A percentile compares a stretch with the other conserved stretches of the same genome.
Evolutionary conservation across 2,797 vertebrate genomes (phyloP).

Genomic region (Platyrinchus mystaceus): DNA sequence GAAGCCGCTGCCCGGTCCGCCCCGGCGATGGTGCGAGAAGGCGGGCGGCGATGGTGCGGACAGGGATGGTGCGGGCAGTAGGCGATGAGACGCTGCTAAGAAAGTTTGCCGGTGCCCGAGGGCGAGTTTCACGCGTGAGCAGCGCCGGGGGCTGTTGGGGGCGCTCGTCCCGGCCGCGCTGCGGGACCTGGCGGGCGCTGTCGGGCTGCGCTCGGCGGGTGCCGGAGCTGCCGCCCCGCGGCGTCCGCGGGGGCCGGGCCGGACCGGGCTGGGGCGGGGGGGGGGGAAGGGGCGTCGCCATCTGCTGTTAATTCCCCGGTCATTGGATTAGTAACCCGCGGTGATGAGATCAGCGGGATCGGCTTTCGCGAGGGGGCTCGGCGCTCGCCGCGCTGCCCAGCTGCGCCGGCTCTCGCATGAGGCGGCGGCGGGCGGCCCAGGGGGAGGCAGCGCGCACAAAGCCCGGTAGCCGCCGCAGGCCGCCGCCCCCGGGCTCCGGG

Average conservation of each 20-base stretch:
- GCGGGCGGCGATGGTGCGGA: neutral
- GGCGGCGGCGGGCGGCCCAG: conserved; percentile 34
- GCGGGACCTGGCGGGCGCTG: neutral
- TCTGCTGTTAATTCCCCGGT: conserved; percentile 76
- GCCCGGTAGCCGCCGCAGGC: conserved; percentile 24
- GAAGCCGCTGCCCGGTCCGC: neutral
- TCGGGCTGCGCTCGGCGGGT: neutral
- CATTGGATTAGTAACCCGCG: conserved; percentile 79
- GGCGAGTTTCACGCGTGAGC: neutral
- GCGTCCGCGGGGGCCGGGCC: neutral
- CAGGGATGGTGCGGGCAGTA: neutral
- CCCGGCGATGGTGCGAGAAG: neutral
- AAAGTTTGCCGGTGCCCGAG: neutral
- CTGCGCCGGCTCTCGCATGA: conserved; percentile 63
- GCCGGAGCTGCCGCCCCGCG: neutral
- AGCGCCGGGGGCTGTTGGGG: no score
- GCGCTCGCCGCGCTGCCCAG: conserved; percentile 54
- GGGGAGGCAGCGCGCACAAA: conserved; percentile 44
- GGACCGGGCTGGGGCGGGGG: neutral
- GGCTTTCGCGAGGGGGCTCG: conserved; percentile 77
- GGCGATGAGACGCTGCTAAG: neutral
- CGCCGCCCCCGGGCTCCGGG: conserved; percentile 2
- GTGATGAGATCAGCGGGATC: conserved; percentile 83
- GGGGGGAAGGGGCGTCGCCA: conserved; percentile 77
- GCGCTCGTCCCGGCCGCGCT: neutral